Conservation (phyloP, 2,888 invertebrate genomes). For the Crossocerus cetratus region DNA sequence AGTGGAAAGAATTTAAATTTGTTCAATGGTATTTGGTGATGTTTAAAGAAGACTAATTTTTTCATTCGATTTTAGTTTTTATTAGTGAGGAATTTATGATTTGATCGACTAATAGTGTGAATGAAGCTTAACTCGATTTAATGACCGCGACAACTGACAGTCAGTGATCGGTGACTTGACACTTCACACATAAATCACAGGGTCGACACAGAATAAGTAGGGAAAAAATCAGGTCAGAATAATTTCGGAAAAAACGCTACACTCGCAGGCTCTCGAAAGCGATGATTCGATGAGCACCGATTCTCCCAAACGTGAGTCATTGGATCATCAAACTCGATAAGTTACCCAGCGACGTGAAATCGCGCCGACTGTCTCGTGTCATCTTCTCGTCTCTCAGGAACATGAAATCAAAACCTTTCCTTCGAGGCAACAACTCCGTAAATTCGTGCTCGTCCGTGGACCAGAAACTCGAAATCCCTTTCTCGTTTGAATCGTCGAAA, state of each 20-base stretch:
- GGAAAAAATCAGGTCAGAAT: neutral
- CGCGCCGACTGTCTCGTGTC: conserved; percentile 56
- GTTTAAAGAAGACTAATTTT: too few species aligned
- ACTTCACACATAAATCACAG: conserved; percentile 32
- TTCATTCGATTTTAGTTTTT: too few species aligned
- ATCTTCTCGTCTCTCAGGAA: conserved; percentile 41
- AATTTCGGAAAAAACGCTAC: neutral
- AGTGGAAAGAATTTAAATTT: too few species aligned
- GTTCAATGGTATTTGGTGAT: too few species aligned
- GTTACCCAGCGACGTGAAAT: conserved; percentile 27
- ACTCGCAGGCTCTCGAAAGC: neutral
- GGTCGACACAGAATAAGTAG: neutral
- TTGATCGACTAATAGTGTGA: too few species aligned
- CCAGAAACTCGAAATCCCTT: conserved; percentile 18
- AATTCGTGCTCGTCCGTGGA: conserved; percentile 33
- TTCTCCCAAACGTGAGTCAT: too few species aligned
- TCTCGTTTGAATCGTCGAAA: conserved; percentile 13
- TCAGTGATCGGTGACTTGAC: conserved; percentile 8
- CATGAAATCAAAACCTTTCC: conserved; percentile 48
- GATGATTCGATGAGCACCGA: too few species aligned
- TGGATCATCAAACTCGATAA: too few species aligned
- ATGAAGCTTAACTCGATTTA: neutral
- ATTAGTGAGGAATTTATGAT: too few species aligned
- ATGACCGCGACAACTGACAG: conserved; percentile 26
- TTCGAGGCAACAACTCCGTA: conserved; percentile 32